phyloP scores from a whole-genome alignment of 2,888 invertebrate species.

The Dioctria rufipes region DNA sequence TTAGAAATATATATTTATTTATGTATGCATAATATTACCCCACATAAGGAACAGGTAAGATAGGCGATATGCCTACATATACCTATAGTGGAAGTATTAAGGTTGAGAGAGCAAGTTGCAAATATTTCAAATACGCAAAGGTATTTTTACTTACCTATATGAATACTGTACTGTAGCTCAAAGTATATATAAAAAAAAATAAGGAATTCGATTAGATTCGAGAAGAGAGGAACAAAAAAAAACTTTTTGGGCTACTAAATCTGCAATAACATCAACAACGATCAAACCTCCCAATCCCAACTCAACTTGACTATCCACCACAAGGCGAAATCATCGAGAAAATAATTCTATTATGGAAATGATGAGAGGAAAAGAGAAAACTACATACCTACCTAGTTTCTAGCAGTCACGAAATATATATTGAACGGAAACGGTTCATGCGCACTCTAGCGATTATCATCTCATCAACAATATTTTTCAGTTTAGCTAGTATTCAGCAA shows the following conservation, averaged over 20 bases:
- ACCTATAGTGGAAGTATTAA: too few species aligned
- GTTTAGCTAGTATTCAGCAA: constrained; percentile 4
- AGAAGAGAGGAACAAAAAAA: constrained; percentile 15
- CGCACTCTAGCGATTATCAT: constrained; percentile 29
- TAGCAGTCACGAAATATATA: constrained; percentile 1
- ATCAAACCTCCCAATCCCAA: not conserved
- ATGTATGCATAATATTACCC: too few species aligned
- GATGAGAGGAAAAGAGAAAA: constrained; percentile 19
- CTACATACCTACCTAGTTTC: not conserved
- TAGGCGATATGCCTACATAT: too few species aligned
- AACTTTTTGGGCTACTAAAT: constrained; percentile 7
- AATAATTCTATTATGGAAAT: too few species aligned
- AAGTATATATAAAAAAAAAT: constrained; percentile 6
- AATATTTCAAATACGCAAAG: too few species aligned
- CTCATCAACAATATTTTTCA: constrained; percentile 12
- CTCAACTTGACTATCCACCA: too few species aligned
- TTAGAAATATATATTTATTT: too few species aligned
- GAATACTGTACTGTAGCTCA: too few species aligned
- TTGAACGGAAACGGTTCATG: constrained; percentile 38
- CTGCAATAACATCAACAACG: constrained; percentile 16
- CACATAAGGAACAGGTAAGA: too few species aligned
- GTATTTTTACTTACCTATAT: too few species aligned
- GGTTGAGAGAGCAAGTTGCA: too few species aligned
- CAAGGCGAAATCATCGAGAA: too few species aligned
- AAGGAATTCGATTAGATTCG: constrained; percentile 29